These are phyloP conservation scores for Mamestra brassicae DNA, from an alignment of 2,888 invertebrate species.

Conservation along the genomic window DNA sequence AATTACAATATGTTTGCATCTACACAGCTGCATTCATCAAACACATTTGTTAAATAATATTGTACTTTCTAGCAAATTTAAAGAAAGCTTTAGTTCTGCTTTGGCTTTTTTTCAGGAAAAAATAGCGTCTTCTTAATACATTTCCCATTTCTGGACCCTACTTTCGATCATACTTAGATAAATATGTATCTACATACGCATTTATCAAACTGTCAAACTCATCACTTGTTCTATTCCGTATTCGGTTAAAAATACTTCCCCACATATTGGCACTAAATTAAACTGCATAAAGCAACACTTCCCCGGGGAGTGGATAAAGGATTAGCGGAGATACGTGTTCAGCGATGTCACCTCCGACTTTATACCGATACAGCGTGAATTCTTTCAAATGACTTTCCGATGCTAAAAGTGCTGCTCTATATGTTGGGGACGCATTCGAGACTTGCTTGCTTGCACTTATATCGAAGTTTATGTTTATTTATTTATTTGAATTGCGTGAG, in stretches of 20 bases:
- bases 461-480: conserved; percentile 36
- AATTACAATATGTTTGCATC: too few relatives aligned
- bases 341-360: conserved; percentile 79
- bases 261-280: conserved; percentile 20
- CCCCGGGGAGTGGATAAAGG: conserved; percentile 73
- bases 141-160: background rate
- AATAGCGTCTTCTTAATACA: background rate
- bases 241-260: background rate
- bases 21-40: background rate
- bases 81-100: too few relatives aligned
- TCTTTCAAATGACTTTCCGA: conserved; percentile 69
- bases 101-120: too few relatives aligned
- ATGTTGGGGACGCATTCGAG: conserved; percentile 39
- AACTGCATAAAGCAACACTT: conserved; percentile 28
- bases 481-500: conserved; percentile 33
- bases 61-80: too few relatives aligned
- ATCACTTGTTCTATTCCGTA: background rate
- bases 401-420: conserved; percentile 62
- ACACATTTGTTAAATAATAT: too few relatives aligned
- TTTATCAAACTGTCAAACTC: background rate
- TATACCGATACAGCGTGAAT: conserved; percentile 75
- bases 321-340: conserved; percentile 83
- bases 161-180: background rate
- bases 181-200: background rate
- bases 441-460: conserved; percentile 43